Evolutionary conservation across 2,797 vertebrate genomes (phyloP).

Genomic region (Sebastes wilsoni): DNA sequence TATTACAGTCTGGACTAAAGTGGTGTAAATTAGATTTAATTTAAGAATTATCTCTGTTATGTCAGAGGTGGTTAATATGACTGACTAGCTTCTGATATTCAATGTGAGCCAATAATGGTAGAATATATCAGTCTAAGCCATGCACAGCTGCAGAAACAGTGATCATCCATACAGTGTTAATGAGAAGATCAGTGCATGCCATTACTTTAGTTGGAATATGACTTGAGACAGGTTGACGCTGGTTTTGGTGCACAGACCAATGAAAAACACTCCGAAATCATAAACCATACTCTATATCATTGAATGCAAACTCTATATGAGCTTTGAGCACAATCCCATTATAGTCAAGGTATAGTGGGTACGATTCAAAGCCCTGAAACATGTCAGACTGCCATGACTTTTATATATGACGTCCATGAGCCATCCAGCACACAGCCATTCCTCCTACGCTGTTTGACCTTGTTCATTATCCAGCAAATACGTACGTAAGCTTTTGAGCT

Average conservation of each 20-base stretch:
- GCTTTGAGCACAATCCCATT: neutral
- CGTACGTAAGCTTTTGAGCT: conserved; percentile 44
- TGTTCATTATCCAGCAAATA: conserved; percentile 47
- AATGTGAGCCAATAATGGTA: neutral
- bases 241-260: neutral
- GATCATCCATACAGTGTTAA: neutral
- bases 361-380: conserved; percentile 20
- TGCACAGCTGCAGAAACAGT: neutral
- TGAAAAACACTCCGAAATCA: neutral
- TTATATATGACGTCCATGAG: conserved; percentile 27
- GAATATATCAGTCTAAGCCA: neutral
- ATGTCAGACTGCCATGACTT: conserved; percentile 15
- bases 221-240: neutral
- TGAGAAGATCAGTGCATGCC: neutral
- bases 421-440: conserved; percentile 14
- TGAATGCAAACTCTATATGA: neutral
- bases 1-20: neutral
- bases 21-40: neutral
- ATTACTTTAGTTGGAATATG: neutral
- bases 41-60: neutral
- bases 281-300: neutral
- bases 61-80: neutral
- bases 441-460: conserved; percentile 51
- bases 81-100: neutral
- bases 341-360: neutral